Percentiles rank a stretch among this genome's conserved stretches.
Conservation (phyloP, 2,888 invertebrate species). For the Leptinotarsa juncta region DNA sequence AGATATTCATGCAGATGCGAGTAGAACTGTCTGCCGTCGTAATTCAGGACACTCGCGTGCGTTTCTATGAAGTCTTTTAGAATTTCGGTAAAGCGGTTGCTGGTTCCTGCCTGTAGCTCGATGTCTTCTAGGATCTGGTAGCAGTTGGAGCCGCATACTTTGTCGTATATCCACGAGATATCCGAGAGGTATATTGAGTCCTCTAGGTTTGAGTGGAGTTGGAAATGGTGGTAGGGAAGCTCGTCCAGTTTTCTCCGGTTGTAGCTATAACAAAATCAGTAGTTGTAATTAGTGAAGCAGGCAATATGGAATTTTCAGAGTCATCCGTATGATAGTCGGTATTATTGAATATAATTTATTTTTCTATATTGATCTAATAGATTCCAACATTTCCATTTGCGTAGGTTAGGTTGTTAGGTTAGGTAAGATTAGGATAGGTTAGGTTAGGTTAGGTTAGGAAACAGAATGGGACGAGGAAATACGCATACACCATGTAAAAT, state of each 20-base stretch:
- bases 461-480: too few species aligned
- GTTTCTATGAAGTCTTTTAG: constrained; percentile 78
- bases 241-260: constrained; percentile 86
- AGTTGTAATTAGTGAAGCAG: too few species aligned
- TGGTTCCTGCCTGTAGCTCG: constrained; percentile 68
- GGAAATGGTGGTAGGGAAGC: constrained; percentile 82
- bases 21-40: constrained; percentile 86
- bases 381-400: too few species aligned
- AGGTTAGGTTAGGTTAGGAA: too few species aligned
- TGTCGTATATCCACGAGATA: constrained; percentile 82
- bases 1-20: constrained; percentile 74
- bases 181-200: constrained; percentile 79
- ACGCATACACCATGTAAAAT: too few species aligned
- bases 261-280: constrained; percentile 69
- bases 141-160: constrained; percentile 81
- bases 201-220: constrained; percentile 72
- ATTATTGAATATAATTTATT: too few species aligned
- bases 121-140: constrained; percentile 84
- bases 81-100: constrained; percentile 67
- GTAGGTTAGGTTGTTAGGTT: too few species aligned
- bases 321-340: too few species aligned
- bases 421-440: too few species aligned
- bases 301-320: too few species aligned
- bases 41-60: constrained; percentile 79
- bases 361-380: too few species aligned